phyloP scores from a whole-genome alignment of 2,888 invertebrate genomes.

The Drosophila kambysellisi region DNA sequence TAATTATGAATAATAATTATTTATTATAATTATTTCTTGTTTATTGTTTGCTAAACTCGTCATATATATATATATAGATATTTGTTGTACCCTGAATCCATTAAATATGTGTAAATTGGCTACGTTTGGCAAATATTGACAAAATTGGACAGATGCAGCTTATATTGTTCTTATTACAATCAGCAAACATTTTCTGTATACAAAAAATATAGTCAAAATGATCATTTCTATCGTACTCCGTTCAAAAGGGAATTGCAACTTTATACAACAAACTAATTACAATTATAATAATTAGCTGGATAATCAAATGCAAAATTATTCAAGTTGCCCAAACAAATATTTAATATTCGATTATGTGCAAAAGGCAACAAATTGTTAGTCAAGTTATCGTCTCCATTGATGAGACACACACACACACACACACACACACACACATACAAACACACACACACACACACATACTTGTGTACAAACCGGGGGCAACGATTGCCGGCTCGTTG shows the following conservation, averaged over 20 bases:
- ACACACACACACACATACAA: neutral
- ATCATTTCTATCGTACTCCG: no score
- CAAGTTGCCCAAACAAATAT: slow-evolving; percentile 8
- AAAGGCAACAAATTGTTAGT: slow-evolving; percentile 40
- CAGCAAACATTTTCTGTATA: neutral
- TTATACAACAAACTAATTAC: no score
- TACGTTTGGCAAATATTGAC: neutral
- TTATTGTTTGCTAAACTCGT: neutral
- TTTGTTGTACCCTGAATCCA: neutral
- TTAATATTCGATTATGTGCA: slow-evolving; percentile 6
- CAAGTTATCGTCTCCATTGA: slow-evolving; percentile 34
- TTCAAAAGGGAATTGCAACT: no score
- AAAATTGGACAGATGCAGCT: neutral
- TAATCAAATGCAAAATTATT: neutral
- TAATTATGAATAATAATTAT: neutral
- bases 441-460: no score
- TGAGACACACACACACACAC: neutral
- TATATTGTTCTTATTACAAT: neutral
- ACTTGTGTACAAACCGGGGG: neutral
- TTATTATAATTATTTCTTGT: neutral
- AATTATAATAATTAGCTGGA: no score
- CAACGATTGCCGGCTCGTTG: slow-evolving; percentile 46
- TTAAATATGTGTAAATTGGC: neutral
- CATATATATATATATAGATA: no score
- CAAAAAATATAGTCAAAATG: neutral